phyloP scores from a whole-genome alignment of 2,113 vertebrate species.

The Thalassarche chlororhynchos region DNA sequence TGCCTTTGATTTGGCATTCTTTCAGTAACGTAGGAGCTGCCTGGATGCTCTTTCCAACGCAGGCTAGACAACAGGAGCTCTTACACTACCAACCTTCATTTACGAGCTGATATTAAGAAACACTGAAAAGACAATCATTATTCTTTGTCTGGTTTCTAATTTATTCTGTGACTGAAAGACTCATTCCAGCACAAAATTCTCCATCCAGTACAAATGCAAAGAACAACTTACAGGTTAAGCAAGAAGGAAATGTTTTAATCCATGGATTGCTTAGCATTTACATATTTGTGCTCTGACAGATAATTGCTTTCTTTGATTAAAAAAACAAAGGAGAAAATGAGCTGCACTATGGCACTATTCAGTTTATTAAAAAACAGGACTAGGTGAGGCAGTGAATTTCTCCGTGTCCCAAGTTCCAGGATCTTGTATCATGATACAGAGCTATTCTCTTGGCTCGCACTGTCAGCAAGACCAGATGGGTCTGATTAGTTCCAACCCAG shows the following conservation, averaged over 20 bases:
- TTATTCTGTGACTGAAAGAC: slow-evolving; percentile 19
- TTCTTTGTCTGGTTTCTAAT: slow-evolving; percentile 52
- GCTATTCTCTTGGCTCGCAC: slow-evolving; percentile 34
- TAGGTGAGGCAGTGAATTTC: not conserved
- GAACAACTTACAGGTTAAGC: not conserved
- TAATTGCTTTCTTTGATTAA: not conserved
- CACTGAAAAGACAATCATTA: slow-evolving; percentile 24
- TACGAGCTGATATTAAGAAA: not conserved
- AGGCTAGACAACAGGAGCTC: not conserved
- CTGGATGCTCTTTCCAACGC: not conserved
- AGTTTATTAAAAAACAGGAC: not conserved
- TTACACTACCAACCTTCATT: not conserved
- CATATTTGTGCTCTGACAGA: not conserved
- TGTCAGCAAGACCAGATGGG: slow-evolving; percentile 60
- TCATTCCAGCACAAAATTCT: not conserved
- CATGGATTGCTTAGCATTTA: not conserved
- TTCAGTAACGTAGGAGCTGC: not conserved
- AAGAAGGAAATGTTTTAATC: not conserved
- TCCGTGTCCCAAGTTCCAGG: not conserved
- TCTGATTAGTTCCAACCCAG: slow-evolving; percentile 67
- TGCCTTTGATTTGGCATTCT: slow-evolving; percentile 40
- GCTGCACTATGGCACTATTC: not conserved
- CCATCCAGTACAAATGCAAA: not conserved
- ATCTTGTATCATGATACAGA: slow-evolving; percentile 15
- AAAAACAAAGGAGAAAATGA: not conserved